Evolutionary conservation across 92 coral and sea anemone species (phyloP).

Genomic region (Palythoa grandis): DNA sequence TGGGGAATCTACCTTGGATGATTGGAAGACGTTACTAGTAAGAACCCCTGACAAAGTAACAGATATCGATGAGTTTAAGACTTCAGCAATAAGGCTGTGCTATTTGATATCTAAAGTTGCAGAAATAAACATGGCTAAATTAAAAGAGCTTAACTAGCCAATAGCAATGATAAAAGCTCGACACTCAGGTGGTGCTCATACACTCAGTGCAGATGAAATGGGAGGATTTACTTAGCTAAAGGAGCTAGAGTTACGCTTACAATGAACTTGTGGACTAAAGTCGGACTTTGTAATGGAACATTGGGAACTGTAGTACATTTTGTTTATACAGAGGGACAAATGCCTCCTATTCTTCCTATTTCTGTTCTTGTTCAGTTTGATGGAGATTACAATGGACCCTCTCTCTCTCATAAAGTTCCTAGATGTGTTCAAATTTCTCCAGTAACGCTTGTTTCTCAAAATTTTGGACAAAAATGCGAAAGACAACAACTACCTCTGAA

Average conservation of each 20-base stretch:
- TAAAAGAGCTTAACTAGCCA: constrained; percentile 46
- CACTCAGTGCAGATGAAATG: constrained; percentile 56
- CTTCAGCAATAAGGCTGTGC: constrained; percentile 57
- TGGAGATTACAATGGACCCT: constrained; percentile 55
- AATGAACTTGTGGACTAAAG: constrained; percentile 51
- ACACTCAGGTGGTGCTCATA: constrained; percentile 52
- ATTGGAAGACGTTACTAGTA: constrained; percentile 63
- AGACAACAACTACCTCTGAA: constrained; percentile 37
- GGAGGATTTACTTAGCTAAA: constrained; percentile 55
- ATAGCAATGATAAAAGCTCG: constrained; percentile 50
- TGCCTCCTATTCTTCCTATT: constrained; percentile 49
- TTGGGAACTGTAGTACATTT: constrained; percentile 45
- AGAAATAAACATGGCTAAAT: constrained; percentile 52
- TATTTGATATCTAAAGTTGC: constrained; percentile 61
- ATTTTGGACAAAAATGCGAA: constrained; percentile 33
- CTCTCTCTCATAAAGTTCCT: constrained; percentile 34
- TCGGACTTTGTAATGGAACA: constrained; percentile 57
- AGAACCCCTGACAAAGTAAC: constrained; percentile 58
- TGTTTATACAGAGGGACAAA: constrained; percentile 48
- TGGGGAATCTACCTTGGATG: constrained; percentile 66
- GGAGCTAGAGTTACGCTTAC: constrained; percentile 50
- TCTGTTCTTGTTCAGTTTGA: constrained; percentile 55
- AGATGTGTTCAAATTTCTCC: constrained; percentile 61
- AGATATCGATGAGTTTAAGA: constrained; percentile 42
- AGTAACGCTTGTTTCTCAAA: constrained; percentile 40